These are phyloP conservation scores for Isotomurus palustris DNA, from an alignment of 2,888 invertebrate genomes.

Conservation along the genomic window DNA sequence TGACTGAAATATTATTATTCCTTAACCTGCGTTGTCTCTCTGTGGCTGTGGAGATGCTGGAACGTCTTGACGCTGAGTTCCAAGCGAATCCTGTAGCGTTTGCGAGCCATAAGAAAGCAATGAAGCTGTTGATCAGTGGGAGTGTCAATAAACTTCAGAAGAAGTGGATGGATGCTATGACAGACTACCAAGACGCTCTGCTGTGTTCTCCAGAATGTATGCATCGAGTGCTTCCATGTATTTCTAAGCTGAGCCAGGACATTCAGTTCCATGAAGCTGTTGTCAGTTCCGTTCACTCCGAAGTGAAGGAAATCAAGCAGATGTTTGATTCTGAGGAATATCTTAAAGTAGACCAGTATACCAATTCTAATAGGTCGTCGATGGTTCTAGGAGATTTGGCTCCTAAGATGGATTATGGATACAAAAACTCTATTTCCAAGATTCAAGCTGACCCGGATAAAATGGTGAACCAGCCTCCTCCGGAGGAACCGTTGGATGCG, in stretches of 20 bases:
- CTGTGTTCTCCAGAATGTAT: conserved; percentile 34
- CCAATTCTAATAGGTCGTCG: conserved; percentile 23
- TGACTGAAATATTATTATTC: conserved; percentile 21
- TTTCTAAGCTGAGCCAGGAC: conserved; percentile 36
- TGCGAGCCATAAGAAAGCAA: conserved; percentile 28
- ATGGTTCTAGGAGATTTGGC: conserved; percentile 29
- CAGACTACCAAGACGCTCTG: conserved; percentile 35
- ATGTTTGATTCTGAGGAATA: conserved; percentile 24
- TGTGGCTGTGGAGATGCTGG: conserved; percentile 20
- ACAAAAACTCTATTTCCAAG: conserved; percentile 27
- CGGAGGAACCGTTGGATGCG: conserved; percentile 22
- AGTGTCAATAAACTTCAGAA: conserved; percentile 27
- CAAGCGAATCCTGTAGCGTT: background rate
- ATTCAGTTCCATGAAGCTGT: conserved; percentile 36
- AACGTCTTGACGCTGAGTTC: conserved; percentile 12
- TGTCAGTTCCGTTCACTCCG: conserved; percentile 24
- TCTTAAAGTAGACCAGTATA: conserved; percentile 26
- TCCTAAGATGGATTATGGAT: conserved; percentile 35
- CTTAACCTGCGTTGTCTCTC: conserved; percentile 19
- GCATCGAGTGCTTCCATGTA: conserved; percentile 36
- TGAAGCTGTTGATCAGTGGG: conserved; percentile 29
- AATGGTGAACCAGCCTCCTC: conserved; percentile 25
- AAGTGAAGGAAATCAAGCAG: conserved; percentile 21
- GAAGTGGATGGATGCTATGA: conserved; percentile 31
- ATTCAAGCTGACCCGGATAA: conserved; percentile 28